These are phyloP conservation scores for Chaetorhynchus papuensis DNA, from an alignment of 2,113 vertebrate genomes.

Conservation along the genomic window DNA sequence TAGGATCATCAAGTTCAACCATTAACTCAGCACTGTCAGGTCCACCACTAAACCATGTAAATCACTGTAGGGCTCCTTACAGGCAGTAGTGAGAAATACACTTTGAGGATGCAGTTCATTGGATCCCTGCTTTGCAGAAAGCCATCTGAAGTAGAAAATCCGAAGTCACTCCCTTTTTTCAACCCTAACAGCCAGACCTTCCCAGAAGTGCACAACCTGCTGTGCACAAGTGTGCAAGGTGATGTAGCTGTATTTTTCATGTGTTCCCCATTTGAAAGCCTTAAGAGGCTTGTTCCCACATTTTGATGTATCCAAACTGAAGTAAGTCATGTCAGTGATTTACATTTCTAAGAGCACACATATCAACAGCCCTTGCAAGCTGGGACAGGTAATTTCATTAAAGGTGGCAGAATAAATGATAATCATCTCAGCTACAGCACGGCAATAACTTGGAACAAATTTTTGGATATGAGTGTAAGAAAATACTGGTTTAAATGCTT, in stretches of 20 bases:
- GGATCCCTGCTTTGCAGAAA: neutral
- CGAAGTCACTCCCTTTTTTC: neutral
- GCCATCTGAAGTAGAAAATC: neutral
- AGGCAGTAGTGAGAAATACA: neutral
- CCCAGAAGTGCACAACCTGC: neutral
- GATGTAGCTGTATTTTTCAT: neutral
- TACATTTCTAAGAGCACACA: neutral
- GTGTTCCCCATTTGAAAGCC: neutral
- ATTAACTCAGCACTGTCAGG: neutral
- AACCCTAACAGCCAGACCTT: neutral
- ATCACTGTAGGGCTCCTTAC: neutral
- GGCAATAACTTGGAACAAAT: neutral
- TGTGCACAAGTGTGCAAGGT: too few species aligned
- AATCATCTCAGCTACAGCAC: slow-evolving; percentile 4
- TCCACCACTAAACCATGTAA: neutral
- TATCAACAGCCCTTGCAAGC: neutral
- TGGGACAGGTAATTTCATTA: slow-evolving; percentile 18
- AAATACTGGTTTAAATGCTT: slow-evolving; percentile 36
- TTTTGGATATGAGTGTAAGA: neutral
- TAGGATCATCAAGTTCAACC: neutral
- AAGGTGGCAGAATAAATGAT: slow-evolving; percentile 15
- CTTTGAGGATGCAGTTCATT: neutral
- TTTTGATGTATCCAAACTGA: neutral
- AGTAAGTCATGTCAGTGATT: neutral
- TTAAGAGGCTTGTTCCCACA: neutral